Conservation (phyloP, 1,140 invertebrate genomes). For the Zaprionus taronus region DNA sequence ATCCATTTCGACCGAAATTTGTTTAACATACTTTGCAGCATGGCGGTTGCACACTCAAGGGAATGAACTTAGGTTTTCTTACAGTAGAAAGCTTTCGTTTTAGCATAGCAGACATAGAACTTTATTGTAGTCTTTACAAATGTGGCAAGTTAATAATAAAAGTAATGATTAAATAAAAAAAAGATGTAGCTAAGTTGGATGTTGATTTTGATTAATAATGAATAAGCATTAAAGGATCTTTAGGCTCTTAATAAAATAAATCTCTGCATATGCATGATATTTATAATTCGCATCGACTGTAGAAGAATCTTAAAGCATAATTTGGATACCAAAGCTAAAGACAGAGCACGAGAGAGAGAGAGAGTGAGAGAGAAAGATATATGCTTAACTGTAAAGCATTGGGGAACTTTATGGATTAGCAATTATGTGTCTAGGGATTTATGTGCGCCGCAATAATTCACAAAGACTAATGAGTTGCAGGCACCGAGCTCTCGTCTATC, state of each 20-base stretch:
- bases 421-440: neutral
- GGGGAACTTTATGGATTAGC: neutral
- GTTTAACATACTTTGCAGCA: slow-evolving; percentile 9
- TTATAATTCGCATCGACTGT: neutral
- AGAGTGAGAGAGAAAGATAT: neutral
- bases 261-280: neutral
- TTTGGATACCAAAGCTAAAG: neutral
- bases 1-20: slow-evolving; percentile 23
- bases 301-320: neutral
- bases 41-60: neutral
- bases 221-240: too few relatives aligned
- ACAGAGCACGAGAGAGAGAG: neutral
- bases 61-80: neutral
- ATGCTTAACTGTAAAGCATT: neutral
- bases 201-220: too few relatives aligned
- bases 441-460: slow-evolving; percentile 28
- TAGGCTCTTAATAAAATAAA: too few relatives aligned
- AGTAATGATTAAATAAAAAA: neutral
- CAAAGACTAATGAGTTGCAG: slow-evolving; percentile 35
- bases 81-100: neutral
- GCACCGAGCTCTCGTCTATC: slow-evolving; percentile 8
- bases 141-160: neutral
- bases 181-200: too few relatives aligned
- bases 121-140: neutral
- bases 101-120: neutral